These are phyloP conservation scores for Brachyhypopomus gauderio DNA, from an alignment of 2,113 vertebrate species.

Conservation along the genomic window DNA sequence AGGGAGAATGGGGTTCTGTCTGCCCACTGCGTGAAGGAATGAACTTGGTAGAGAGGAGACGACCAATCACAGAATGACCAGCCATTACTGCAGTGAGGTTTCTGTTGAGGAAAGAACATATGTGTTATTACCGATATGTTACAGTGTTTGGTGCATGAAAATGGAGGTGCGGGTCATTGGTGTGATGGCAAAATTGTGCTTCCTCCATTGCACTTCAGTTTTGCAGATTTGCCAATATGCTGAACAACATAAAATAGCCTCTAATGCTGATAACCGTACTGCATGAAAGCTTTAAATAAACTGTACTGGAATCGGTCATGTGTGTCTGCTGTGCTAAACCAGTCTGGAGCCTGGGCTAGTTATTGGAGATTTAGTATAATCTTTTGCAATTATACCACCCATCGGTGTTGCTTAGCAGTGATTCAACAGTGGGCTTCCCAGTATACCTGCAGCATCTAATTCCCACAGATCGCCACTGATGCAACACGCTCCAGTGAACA, in stretches of 20 bases:
- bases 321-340: slow-evolving; percentile 5
- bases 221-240: not conserved
- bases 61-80: slow-evolving; percentile 32
- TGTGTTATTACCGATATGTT: not conserved
- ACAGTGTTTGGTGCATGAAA: not conserved
- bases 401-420: slow-evolving; percentile 7
- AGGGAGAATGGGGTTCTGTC: slow-evolving; percentile 32
- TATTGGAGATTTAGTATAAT: slow-evolving; percentile 13
- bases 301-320: not conserved
- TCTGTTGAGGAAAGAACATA: not conserved
- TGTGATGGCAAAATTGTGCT: not conserved
- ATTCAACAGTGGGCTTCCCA: slow-evolving; percentile 7
- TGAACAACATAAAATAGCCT: not conserved
- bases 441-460: slow-evolving; percentile 23
- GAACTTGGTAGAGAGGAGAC: slow-evolving; percentile 24
- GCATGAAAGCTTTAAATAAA: not conserved
- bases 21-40: slow-evolving; percentile 42
- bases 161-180: not conserved
- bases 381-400: not conserved
- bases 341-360: not conserved
- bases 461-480: slow-evolving; percentile 2
- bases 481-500: slow-evolving; percentile 36
- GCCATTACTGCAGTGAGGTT: not conserved
- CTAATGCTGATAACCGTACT: not conserved
- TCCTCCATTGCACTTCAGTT: not conserved